phyloP scores from a whole-genome alignment of 2,113 vertebrate genomes.

The Sebastes schlegelii region DNA sequence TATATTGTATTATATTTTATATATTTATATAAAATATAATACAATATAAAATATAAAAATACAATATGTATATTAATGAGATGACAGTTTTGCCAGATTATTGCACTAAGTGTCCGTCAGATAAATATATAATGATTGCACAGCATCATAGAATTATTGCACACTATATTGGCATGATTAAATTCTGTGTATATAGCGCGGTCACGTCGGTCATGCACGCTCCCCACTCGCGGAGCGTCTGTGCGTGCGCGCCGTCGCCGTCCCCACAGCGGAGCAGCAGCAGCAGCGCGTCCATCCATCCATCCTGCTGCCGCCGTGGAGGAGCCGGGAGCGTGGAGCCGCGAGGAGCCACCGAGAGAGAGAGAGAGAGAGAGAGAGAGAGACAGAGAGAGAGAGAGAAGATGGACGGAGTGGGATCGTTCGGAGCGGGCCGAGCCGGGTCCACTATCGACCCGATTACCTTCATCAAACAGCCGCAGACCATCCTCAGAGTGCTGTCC shows the following conservation, averaged over 20 bases:
- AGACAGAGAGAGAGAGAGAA: conserved; percentile 18
- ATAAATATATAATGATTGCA: too few species aligned
- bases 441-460: conserved; percentile 88
- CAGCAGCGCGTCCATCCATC: conserved; percentile 69
- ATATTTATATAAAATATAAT: too few species aligned
- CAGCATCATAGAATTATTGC: too few species aligned
- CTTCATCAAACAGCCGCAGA: conserved; percentile 92
- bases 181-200: conserved; percentile 4
- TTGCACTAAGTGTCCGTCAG: too few species aligned
- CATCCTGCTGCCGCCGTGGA: conserved; percentile 56
- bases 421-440: conserved; percentile 93
- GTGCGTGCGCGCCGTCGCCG: conserved; percentile 65
- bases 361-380: conserved; percentile 23
- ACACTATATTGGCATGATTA: not conserved
- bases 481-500: conserved; percentile 89
- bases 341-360: conserved; percentile 63
- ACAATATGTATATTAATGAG: too few species aligned
- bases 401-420: conserved; percentile 95
- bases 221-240: conserved; percentile 8
- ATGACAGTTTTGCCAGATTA: too few species aligned
- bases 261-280: conserved; percentile 65
- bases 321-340: conserved; percentile 73
- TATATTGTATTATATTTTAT: too few species aligned
- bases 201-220: conserved; percentile 29
- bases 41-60: too few species aligned